Evolutionary conservation across 2,888 invertebrate genomes (phyloP), one percentile per base, ranked within the genome.

Genomic region (Eucriotettix oculatus): DNA sequence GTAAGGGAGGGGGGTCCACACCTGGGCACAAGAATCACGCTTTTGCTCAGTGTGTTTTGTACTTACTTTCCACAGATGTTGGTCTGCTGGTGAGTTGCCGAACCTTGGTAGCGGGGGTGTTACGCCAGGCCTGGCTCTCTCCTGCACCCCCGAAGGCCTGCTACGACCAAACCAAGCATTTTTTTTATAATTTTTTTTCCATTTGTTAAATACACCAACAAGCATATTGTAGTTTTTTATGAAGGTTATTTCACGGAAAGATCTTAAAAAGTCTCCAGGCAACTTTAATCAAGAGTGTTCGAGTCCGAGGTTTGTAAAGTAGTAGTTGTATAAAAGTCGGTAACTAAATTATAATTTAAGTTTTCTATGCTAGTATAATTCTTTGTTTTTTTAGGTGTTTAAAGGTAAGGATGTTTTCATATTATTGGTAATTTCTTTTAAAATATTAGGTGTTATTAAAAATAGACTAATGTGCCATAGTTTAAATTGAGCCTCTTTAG

Each of bases 61-160:
- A 61, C 61, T 63, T 63, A 56, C 58, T 63, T 61, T 64, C 64
- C 63, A 65, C 65, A 65, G 63, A 58, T 60, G 60, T 60, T 42
- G 54, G 59, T 57, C 54, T 17, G 58, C 59, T 59, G 59, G 61
- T 61, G 61, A 61, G 60, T 59, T 59, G 59, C 48, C 59, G 42
- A 41, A n/a, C 55, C 59, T 56, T 56, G 44, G 58, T 40, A 40
- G 44, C 40, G 40, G 58, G 43, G 59, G 59, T 52, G 42, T 54
- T 55, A 48, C 29, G 29, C 29, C 17, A 54, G 29, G 40, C 43
- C 43, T 52, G 41, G 58, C 58, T 58, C 44, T 58, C 52, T 40
- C 55, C 59, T 48, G 58, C 59, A 55, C 59, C 58, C 59, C 59
- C 55, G 42, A 42, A 29, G 55, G 55, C 55, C 55, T 42, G 55